These are phyloP conservation scores for Ischnura elegans DNA, from an alignment of 2,888 invertebrate genomes.

Conservation along the genomic window DNA sequence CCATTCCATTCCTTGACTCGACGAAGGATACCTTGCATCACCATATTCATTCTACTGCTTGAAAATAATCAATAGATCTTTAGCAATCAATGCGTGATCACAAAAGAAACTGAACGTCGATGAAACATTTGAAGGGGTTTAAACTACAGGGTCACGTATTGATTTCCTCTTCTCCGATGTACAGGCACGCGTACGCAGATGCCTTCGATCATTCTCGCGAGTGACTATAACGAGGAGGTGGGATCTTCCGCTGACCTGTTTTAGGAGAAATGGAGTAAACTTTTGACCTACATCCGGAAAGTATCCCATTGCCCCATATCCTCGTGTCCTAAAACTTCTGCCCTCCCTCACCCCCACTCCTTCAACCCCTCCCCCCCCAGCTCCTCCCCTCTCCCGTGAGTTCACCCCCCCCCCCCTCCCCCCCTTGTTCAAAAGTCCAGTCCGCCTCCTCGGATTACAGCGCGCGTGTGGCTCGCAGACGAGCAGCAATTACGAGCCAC, in stretches of 20 bases:
- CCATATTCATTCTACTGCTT: too few species aligned
- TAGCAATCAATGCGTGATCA: too few species aligned
- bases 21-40: too few species aligned
- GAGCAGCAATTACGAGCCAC: neutral
- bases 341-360: neutral
- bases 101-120: neutral
- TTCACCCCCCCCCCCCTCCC: neutral
- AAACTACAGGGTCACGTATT: neutral
- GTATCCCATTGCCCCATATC: neutral
- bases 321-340: neutral
- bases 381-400: neutral
- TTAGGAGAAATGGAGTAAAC: conserved; percentile 43
- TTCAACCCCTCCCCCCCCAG: neutral
- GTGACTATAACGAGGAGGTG: neutral
- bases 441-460: neutral
- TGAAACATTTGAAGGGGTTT: neutral
- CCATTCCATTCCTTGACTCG: too few species aligned
- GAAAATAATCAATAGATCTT: too few species aligned
- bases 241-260: neutral
- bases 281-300: conserved; percentile 54
- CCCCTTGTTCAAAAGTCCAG: neutral
- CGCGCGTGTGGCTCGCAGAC: neutral
- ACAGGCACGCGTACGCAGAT: neutral
- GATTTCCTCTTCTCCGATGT: neutral
- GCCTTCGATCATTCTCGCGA: neutral